Conservation (phyloP, 2,113 vertebrate species). For the Aepyceros melampus region DNA sequence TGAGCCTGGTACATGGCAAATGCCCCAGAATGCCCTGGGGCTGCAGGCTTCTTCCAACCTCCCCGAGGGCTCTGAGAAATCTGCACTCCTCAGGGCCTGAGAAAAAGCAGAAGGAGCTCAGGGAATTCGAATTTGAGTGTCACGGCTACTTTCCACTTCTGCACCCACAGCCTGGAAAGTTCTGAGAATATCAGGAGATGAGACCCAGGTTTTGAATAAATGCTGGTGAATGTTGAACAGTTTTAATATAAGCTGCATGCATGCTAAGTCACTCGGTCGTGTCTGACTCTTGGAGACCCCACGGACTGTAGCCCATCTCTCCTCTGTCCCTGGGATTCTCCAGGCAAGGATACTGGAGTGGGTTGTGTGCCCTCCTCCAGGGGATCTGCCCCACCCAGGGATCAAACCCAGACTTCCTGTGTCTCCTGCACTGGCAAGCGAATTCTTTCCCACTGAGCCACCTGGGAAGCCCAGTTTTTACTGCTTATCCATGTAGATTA, state of each 20-base stretch:
- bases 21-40: not conserved
- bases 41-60: not conserved
- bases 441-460: not conserved
- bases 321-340: not conserved
- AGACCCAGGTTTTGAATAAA: not conserved
- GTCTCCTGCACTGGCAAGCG: not conserved
- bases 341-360: not conserved
- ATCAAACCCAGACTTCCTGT: not conserved
- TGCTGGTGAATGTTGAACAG: not conserved
- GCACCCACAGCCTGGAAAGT: not conserved
- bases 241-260: not conserved
- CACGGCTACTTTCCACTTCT: not conserved
- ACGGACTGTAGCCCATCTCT: not conserved
- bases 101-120: not conserved
- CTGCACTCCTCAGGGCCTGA: not conserved
- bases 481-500: not conserved
- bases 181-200: not conserved
- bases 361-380: not conserved
- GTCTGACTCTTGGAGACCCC: not conserved
- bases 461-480: not conserved
- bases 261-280: not conserved
- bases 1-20: not conserved
- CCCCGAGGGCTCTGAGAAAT: not conserved
- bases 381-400: not conserved
- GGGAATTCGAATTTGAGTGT: not conserved